Conservation (phyloP, 2,797 vertebrate species). For the Cygnus olor region DNA sequence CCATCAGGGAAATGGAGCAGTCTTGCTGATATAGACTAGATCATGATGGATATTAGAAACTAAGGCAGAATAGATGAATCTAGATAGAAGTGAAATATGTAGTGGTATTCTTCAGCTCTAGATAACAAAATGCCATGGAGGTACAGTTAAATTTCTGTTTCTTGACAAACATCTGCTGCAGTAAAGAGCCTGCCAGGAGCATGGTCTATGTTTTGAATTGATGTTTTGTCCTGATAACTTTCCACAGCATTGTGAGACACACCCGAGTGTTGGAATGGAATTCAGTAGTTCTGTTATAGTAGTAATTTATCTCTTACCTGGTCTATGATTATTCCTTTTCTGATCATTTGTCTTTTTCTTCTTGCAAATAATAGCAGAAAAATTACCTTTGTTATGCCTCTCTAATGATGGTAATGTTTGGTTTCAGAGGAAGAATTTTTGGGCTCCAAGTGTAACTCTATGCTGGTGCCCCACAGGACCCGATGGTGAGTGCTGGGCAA, state of each 20-base stretch:
- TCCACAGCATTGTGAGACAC: slow-evolving; percentile 14
- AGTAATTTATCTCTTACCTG: not conserved
- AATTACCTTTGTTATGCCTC: not conserved
- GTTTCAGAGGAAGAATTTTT: not conserved
- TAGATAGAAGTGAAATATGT: slow-evolving; percentile 43
- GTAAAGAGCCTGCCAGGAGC: slow-evolving; percentile 26
- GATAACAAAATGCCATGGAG: slow-evolving; percentile 9
- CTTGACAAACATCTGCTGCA: slow-evolving; percentile 26
- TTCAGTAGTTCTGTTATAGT: not conserved
- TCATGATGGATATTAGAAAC: slow-evolving; percentile 1
- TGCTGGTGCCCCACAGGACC: not conserved
- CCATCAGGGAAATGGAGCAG: not conserved
- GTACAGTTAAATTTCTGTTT: slow-evolving; percentile 48
- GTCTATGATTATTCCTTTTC: not conserved
- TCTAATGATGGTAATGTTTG: not conserved
- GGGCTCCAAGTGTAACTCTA: not conserved
- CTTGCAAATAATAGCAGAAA: not conserved
- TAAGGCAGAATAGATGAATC: slow-evolving; percentile 19
- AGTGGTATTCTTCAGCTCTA: slow-evolving; percentile 13
- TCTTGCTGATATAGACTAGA: not conserved
- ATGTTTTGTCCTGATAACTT: slow-evolving; percentile 29
- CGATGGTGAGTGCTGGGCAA: not conserved
- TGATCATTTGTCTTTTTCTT: not conserved
- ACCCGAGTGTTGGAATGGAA: not conserved
- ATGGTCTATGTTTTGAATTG: slow-evolving; percentile 37